phyloP scores from a whole-genome alignment of 2,888 invertebrate genomes.

The Cenopis cana region DNA sequence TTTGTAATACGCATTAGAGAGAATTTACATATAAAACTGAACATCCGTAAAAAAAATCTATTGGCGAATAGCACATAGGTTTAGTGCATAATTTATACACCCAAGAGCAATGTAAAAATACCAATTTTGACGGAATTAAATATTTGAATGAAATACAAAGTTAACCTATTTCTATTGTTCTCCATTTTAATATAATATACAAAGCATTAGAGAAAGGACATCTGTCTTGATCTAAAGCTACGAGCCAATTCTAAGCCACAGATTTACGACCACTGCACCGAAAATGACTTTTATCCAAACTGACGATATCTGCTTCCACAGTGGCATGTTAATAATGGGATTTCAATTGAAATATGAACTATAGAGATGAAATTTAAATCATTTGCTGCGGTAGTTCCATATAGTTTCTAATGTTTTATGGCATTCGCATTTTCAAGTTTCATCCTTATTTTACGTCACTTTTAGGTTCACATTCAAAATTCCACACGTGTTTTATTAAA shows the following conservation, averaged over 20 bases:
- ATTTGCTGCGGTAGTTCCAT: conserved; percentile 4
- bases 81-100: too few relatives aligned
- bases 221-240: conserved; percentile 31
- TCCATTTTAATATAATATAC: background rate
- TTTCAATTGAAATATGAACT: conserved; percentile 37
- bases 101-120: too few relatives aligned
- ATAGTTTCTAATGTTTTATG: background rate
- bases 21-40: too few relatives aligned
- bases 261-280: conserved; percentile 35
- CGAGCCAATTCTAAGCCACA: conserved; percentile 35
- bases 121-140: too few relatives aligned
- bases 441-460: too few relatives aligned
- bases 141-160: too few relatives aligned
- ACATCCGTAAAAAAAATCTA: too few relatives aligned
- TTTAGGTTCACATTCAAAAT: too few relatives aligned
- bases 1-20: too few relatives aligned
- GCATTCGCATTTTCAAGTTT: background rate
- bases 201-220: conserved; percentile 24
- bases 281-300: conserved; percentile 44
- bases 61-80: too few relatives aligned
- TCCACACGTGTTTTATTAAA: too few relatives aligned
- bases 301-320: conserved; percentile 28
- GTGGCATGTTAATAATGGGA: conserved; percentile 35
- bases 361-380: conserved; percentile 22
- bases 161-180: background rate